These are phyloP conservation scores for Eilema griseolum DNA, from an alignment of 2,888 invertebrate genomes.

Conservation along the genomic window DNA sequence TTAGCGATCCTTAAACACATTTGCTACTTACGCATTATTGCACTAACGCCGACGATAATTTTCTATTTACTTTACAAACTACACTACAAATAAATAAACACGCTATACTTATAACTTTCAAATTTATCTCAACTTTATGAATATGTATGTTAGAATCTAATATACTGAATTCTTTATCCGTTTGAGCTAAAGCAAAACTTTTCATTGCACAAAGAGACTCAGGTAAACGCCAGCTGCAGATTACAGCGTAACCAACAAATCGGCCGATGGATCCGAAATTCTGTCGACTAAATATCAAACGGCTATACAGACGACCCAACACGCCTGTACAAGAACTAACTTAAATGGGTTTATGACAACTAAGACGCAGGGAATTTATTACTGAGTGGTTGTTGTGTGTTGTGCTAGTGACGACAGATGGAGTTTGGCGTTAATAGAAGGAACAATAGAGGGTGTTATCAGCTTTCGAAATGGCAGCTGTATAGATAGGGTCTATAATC, in stretches of 20 bases:
- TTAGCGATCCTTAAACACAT: background rate
- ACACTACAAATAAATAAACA: background rate
- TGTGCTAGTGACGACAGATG: slow-evolving; percentile 55
- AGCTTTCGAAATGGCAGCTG: slow-evolving; percentile 33
- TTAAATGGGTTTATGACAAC: slow-evolving; percentile 80
- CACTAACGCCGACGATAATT: too few relatives aligned
- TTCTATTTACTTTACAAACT: background rate
- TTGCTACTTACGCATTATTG: background rate
- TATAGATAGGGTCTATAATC: slow-evolving; percentile 3
- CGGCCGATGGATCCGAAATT: slow-evolving; percentile 58
- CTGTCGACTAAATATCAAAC: slow-evolving; percentile 50
- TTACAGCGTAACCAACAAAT: slow-evolving; percentile 65
- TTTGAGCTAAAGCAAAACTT: slow-evolving; percentile 62
- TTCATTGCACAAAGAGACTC: slow-evolving; percentile 80
- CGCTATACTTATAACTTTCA: background rate
- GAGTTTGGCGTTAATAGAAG: slow-evolving; percentile 59
- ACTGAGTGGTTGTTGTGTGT: slow-evolving; percentile 50
- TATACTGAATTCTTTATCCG: background rate
- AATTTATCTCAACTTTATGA: background rate
- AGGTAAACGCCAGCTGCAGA: slow-evolving; percentile 81
- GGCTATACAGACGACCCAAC: slow-evolving; percentile 59
- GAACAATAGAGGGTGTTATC: slow-evolving; percentile 43
- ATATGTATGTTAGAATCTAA: background rate
- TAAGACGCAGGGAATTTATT: slow-evolving; percentile 69
- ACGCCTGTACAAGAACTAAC: slow-evolving; percentile 66